Base-by-base conservation (phyloP, 2,113 vertebrate genomes). In the Clarias magur region DNA sequence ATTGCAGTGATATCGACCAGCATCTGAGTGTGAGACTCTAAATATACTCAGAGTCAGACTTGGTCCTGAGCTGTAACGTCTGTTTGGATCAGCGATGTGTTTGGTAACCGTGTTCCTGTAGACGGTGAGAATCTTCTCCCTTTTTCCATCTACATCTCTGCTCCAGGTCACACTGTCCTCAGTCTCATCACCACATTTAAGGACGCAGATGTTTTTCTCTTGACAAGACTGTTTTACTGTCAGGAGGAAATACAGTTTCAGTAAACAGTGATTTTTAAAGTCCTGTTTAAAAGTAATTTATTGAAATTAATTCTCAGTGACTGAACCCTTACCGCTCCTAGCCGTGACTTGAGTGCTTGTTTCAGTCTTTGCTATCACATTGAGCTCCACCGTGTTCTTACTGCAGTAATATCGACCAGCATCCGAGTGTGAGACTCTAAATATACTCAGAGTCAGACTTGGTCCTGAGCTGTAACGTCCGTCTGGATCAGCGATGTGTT, bases 151-250 rank as follows among this genome's bases (percentile, higher is more conserved):
- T 13, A 83, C 30, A 10, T 79, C 54, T 86, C 85, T 88, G 80
- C 84, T 83, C 88, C 84, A 88, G 62, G 80, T 86, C 84, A 88
- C 84, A 11, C 5, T 80, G 0, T 72, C 84, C 0, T 34, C 60
- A 67, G 81, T 83, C 34, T 79, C 7, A 10, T 70, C 25, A 21
- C 80, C 88, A 83, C 84, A 88, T 0, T 38, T 4, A 59, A 88
- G 62, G 53, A 59, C 15, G 1, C 60, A 80, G 27, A 83, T 53
- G 53, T n/a, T 27, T 8, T 38, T 59, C 70, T 76, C 70, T 12
- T 0, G 4, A 48, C 67, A 68, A 8, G 4, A 68, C 5, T 2
- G 27, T 68, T 68, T 34, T 34, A 16, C 83, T 84, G 53, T 72
- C 83, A 59, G 21, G 70, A 42, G 34, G 11, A 38, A 10, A 72